Evolutionary conservation across 2,797 vertebrate genomes (phyloP).

Genomic region (Neosalanx taihuensis): DNA sequence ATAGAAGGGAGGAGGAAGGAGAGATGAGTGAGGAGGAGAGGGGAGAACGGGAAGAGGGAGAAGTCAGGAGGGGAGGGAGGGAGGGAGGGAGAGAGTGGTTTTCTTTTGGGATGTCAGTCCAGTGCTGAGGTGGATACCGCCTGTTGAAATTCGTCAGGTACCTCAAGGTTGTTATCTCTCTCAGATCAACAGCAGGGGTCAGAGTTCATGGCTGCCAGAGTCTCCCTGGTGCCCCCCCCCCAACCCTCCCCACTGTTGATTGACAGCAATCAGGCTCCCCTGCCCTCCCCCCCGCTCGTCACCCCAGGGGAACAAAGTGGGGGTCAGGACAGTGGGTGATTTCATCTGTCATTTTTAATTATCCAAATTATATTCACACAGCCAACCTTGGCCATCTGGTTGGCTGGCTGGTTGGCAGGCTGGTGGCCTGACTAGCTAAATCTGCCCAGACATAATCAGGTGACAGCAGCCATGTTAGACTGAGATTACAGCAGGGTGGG

Average conservation of each 20-base stretch:
- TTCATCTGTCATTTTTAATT: constrained; percentile 99
- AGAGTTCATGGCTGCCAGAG: constrained; percentile 90
- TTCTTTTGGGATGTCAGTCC: constrained; percentile 9
- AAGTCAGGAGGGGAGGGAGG: background rate
- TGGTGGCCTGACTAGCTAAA: background rate
- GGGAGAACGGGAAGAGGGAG: background rate
- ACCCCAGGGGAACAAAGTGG: constrained; percentile 89
- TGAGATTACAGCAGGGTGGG: background rate
- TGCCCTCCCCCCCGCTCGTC: constrained; percentile 63
- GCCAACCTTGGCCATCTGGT: constrained; percentile 85
- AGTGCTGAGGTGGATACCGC: constrained; percentile 60
- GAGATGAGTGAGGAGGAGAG: background rate
- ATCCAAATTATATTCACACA: constrained; percentile 99
- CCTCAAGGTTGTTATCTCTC: constrained; percentile 97
- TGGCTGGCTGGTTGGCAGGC: no score
- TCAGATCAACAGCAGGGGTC: constrained; percentile 86
- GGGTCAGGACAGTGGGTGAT: constrained; percentile 91
- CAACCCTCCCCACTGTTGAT: constrained; percentile 89
- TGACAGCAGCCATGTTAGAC: background rate
- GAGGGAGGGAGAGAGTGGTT: background rate
- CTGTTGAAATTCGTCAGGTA: constrained; percentile 92
- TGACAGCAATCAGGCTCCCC: constrained; percentile 92
- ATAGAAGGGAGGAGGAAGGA: background rate
- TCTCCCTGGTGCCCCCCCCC: constrained; percentile 84
- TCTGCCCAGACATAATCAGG: no score